A percentile compares a stretch with the other conserved stretches of the same genome.
Conservation (phyloP, 2,888 invertebrate species). For the Caenorhabditis sulstoni region DNA sequence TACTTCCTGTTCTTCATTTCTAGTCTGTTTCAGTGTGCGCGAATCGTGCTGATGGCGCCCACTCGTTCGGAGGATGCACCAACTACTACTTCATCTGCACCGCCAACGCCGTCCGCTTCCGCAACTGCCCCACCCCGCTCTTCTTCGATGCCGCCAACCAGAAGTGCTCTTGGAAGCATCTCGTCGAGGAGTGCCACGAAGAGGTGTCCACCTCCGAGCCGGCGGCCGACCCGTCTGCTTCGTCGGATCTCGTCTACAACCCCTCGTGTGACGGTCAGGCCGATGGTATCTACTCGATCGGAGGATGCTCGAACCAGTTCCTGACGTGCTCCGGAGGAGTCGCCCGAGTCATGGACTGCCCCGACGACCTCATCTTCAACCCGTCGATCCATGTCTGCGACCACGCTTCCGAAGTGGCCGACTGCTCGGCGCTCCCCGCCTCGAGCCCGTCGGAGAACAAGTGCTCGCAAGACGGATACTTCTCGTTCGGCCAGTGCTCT, state of each 20-base stretch:
- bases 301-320: conserved; percentile 24
- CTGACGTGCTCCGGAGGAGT: conserved; percentile 52
- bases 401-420: conserved; percentile 30
- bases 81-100: conserved; percentile 55
- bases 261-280: conserved; percentile 21
- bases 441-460: too few relatives aligned
- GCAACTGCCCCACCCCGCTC: conserved; percentile 55
- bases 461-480: conserved; percentile 33
- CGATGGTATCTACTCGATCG: conserved; percentile 45
- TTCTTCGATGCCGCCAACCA: conserved; percentile 43
- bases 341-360: conserved; percentile 48
- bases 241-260: too few relatives aligned
- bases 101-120: conserved; percentile 30
- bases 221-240: conserved; percentile 4
- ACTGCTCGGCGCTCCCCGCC: neutral
- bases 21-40: conserved; percentile 36
- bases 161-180: conserved; percentile 43
- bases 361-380: conserved; percentile 47
- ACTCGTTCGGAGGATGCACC: conserved; percentile 45
- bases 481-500: conserved; percentile 49
- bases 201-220: conserved; percentile 1
- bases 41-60: conserved; percentile 40
- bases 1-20: too few relatives aligned
- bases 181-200: conserved; percentile 39
- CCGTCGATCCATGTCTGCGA: conserved; percentile 44